Conservation (phyloP, 2,113 vertebrate genomes). For the Sminthopsis crassicaudata region DNA sequence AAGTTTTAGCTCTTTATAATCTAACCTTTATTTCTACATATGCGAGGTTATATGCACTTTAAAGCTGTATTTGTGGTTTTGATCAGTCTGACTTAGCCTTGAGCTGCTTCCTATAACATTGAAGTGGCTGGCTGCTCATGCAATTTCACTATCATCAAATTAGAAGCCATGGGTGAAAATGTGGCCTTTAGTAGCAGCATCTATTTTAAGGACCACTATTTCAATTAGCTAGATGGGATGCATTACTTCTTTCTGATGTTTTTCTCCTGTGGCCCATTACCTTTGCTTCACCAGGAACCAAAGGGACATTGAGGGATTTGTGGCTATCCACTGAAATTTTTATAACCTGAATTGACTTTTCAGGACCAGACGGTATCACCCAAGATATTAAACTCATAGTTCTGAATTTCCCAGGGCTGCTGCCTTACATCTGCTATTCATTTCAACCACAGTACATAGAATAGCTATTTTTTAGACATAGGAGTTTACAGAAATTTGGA, state of each 20-base stretch:
- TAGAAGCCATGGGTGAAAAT: neutral
- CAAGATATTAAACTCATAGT: slow-evolving; percentile 72
- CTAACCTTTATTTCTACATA: neutral
- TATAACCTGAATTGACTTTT: slow-evolving; percentile 76
- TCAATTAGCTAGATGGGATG: slow-evolving; percentile 63
- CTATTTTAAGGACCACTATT: slow-evolving; percentile 35
- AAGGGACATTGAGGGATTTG: slow-evolving; percentile 64
- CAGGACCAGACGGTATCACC: slow-evolving; percentile 60
- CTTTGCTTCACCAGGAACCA: slow-evolving; percentile 49
- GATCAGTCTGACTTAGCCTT: neutral
- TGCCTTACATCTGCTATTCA: slow-evolving; percentile 59
- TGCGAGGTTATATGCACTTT: slow-evolving; percentile 19
- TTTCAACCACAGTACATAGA: slow-evolving; percentile 47
- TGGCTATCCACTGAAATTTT: slow-evolving; percentile 71
- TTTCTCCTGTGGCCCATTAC: slow-evolving; percentile 62
- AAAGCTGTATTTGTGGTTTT: slow-evolving; percentile 30
- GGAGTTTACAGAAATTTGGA: slow-evolving; percentile 49
- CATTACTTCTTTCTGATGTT: slow-evolving; percentile 17
- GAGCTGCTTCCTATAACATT: neutral
- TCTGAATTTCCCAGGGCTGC: slow-evolving; percentile 65
- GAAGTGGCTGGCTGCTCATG: neutral
- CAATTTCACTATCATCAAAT: slow-evolving; percentile 50
- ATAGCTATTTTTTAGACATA: slow-evolving; percentile 53
- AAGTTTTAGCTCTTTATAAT: slow-evolving; percentile 29
- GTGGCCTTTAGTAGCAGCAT: slow-evolving; percentile 12